These are phyloP conservation scores for Thera britannica DNA, from an alignment of 2,888 invertebrate genomes.

Conservation along the genomic window DNA sequence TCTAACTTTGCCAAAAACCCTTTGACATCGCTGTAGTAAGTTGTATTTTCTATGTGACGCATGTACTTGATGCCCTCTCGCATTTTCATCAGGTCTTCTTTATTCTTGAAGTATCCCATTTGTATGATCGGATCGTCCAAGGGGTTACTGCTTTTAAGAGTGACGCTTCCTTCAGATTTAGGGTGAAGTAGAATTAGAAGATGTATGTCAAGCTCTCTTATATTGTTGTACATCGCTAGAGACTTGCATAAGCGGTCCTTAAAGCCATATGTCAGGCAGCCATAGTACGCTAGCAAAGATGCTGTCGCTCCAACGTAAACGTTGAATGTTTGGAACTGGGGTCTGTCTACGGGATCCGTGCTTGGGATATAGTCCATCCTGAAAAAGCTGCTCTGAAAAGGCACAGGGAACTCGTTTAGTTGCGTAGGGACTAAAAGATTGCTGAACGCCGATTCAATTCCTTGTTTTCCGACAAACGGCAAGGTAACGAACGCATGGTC, in stretches of 20 bases:
- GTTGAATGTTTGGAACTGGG: conserved; percentile 70
- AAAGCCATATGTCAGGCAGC: conserved; percentile 51
- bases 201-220: conserved; percentile 58
- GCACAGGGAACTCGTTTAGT: conserved; percentile 56
- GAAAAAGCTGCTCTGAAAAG: conserved; percentile 62
- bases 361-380: conserved; percentile 49
- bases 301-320: conserved; percentile 62
- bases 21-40: conserved; percentile 56
- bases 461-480: conserved; percentile 58
- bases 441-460: conserved; percentile 62
- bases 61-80: conserved; percentile 63
- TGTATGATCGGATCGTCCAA: conserved; percentile 65
- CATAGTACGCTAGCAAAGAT: conserved; percentile 50
- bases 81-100: conserved; percentile 55
- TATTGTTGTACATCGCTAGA: conserved; percentile 54
- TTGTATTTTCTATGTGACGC: conserved; percentile 56
- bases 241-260: conserved; percentile 54
- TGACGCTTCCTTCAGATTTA: conserved; percentile 65
- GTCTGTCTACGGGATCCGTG: conserved; percentile 43
- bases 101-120: conserved; percentile 62
- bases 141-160: conserved; percentile 60
- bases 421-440: conserved; percentile 50
- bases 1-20: conserved; percentile 55
- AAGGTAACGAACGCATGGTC: conserved; percentile 62
- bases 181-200: conserved; percentile 63